These are phyloP conservation scores for Sebastes oblongus DNA, from an alignment of 2,797 vertebrate species.

Conservation along the genomic window DNA sequence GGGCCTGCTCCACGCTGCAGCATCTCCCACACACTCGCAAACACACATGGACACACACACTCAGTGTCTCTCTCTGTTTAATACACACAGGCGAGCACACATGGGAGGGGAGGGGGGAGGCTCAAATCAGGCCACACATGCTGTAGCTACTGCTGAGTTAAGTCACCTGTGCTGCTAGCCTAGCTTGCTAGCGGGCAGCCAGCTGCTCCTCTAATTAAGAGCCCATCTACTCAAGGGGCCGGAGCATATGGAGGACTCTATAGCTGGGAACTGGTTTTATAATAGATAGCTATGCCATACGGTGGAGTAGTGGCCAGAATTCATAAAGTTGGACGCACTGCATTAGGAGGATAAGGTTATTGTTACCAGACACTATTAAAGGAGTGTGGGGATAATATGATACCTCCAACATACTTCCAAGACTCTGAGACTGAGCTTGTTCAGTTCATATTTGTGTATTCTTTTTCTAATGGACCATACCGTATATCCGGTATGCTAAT, in stretches of 20 bases:
- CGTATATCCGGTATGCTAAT: constrained; percentile 17
- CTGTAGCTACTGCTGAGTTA: constrained; percentile 77
- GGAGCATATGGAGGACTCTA: constrained; percentile 74
- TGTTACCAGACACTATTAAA: not conserved
- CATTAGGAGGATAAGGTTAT: constrained; percentile 22
- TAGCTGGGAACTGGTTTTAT: constrained; percentile 60
- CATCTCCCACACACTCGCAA: constrained; percentile 37
- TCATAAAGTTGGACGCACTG: constrained; percentile 18
- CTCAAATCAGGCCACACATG: constrained; percentile 76
- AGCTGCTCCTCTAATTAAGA: constrained; percentile 82
- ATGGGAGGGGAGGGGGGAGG: constrained; percentile 1
- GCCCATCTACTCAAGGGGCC: constrained; percentile 64
- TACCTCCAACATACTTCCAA: not conserved
- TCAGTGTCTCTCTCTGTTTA: not conserved
- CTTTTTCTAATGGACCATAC: not conserved
- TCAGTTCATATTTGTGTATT: not conserved
- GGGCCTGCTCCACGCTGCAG: constrained; percentile 57
- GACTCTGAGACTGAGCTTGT: not conserved
- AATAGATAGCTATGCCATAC: constrained; percentile 57
- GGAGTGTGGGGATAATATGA: not conserved
- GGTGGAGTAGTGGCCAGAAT: constrained; percentile 25
- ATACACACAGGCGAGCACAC: constrained; percentile 37
- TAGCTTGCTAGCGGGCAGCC: constrained; percentile 79
- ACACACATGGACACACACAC: not conserved
- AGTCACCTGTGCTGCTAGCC: constrained; percentile 78